Percentiles rank a stretch among this genome's conserved stretches.
Conservation (phyloP, 2,113 vertebrate genomes). For the Mastomys coucha region DNA sequence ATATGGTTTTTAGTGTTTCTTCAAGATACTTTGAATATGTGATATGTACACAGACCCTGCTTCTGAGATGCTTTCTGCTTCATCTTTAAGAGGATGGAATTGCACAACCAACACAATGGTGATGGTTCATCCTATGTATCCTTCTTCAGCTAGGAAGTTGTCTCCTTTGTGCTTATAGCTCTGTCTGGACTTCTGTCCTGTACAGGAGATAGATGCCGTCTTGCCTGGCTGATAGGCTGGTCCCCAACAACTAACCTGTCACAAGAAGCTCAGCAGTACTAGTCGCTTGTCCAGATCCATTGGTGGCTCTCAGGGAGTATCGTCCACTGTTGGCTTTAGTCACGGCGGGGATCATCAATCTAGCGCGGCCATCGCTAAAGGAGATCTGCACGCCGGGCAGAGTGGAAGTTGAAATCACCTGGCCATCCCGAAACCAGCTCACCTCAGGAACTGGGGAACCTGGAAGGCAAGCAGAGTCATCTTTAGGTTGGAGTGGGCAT, state of each 20-base stretch:
- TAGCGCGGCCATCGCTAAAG: conserved; percentile 99
- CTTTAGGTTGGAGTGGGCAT: background rate
- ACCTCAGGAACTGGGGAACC: conserved; percentile 99
- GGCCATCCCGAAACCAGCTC: conserved; percentile 99
- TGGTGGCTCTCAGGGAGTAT: conserved; percentile 97
- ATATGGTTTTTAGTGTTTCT: conserved; percentile 10
- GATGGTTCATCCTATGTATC: too few relatives aligned
- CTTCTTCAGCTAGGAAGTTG: background rate
- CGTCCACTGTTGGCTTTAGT: conserved; percentile 95
- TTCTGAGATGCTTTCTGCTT: background rate
- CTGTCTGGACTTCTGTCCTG: background rate
- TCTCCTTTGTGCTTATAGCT: background rate
- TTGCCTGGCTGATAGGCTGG: background rate
- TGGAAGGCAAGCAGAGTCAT: conserved; percentile 73
- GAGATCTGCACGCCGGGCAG: conserved; percentile 98
- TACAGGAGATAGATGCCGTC: background rate
- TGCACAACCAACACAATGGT: too few relatives aligned
- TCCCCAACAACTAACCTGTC: conserved; percentile 88
- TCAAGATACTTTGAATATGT: conserved; percentile 25
- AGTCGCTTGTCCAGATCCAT: conserved; percentile 97
- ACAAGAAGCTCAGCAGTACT: conserved; percentile 98
- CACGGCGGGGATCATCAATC: conserved; percentile 95
- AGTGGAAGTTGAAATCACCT: conserved; percentile 96
- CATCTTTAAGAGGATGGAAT: background rate
- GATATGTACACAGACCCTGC: background rate